These are phyloP conservation scores for Oplegnathus fasciatus DNA, from an alignment of 2,113 vertebrate species.

Conservation along the genomic window DNA sequence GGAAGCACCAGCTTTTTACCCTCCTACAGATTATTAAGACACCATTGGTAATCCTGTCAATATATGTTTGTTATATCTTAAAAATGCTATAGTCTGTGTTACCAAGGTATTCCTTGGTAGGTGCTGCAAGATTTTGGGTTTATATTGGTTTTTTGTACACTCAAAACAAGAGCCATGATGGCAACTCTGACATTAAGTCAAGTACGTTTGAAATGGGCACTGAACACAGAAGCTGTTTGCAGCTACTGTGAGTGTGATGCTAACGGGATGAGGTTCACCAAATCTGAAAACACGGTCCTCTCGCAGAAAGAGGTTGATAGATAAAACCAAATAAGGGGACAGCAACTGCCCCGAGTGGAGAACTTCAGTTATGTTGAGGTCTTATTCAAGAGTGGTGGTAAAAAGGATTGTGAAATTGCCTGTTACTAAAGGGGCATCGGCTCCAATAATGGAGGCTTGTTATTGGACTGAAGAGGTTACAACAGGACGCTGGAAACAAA, in stretches of 20 bases:
- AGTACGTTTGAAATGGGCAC: not conserved
- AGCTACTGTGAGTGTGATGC: not conserved
- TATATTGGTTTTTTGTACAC: not conserved
- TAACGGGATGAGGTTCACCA: not conserved
- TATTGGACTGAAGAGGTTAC: conserved; percentile 3
- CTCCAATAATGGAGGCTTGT: not conserved
- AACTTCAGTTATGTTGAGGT: not conserved
- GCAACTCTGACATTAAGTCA: no score
- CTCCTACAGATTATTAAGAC: not conserved
- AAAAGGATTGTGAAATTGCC: conserved; percentile 25
- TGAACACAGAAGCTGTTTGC: not conserved
- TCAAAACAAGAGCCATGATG: not conserved
- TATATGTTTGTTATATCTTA: not conserved
- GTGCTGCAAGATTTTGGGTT: not conserved
- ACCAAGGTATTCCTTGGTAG: not conserved
- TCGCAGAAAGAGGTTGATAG: not conserved
- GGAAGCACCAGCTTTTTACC: no score
- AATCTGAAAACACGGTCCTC: not conserved
- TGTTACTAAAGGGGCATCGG: not conserved
- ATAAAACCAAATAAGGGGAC: not conserved
- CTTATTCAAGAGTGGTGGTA: not conserved
- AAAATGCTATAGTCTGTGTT: not conserved
- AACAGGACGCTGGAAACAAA: not conserved
- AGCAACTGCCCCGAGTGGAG: not conserved
- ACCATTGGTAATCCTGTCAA: not conserved